A percentile compares a stretch with the other conserved stretches of the same genome.
Evolutionary conservation across 2,797 vertebrate genomes (phyloP).

Genomic region (Sparus aurata): DNA sequence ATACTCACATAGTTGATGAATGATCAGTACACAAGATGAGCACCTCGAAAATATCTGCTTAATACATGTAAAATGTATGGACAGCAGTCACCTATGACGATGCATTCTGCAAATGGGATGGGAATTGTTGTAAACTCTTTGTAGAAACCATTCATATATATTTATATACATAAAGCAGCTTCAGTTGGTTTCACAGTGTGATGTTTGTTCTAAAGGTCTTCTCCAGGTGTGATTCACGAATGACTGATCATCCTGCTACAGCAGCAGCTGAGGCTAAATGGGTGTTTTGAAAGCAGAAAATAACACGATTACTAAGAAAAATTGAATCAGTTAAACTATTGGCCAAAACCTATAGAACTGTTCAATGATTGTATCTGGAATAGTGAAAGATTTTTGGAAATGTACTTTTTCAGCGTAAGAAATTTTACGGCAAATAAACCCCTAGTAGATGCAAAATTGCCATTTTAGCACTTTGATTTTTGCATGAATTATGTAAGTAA

Average conservation of each 20-base stretch:
- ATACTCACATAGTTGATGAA: neutral
- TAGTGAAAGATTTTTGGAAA: neutral
- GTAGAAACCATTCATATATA: neutral
- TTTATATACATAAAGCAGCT: neutral
- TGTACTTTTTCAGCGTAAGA: neutral
- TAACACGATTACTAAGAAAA: neutral
- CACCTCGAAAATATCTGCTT: neutral
- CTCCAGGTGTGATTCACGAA: no score
- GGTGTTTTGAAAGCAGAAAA: neutral
- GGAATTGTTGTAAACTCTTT: neutral
- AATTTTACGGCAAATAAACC: neutral
- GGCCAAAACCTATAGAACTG: neutral
- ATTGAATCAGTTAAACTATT: neutral
- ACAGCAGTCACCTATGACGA: neutral
- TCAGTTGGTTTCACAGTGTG: neutral
- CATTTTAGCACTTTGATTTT: neutral
- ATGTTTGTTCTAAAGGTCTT: neutral
- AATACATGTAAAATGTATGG: neutral
- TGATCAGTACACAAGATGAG: neutral
- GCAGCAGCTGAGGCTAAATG: slow-evolving; percentile 9
- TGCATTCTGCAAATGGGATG: neutral
- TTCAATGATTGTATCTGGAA: neutral
- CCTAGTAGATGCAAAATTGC: neutral
- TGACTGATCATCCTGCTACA: neutral
- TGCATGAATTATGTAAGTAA: neutral